Base-by-base conservation (phyloP, 2,888 invertebrate species). In the Ophion obscuratus region DNA sequence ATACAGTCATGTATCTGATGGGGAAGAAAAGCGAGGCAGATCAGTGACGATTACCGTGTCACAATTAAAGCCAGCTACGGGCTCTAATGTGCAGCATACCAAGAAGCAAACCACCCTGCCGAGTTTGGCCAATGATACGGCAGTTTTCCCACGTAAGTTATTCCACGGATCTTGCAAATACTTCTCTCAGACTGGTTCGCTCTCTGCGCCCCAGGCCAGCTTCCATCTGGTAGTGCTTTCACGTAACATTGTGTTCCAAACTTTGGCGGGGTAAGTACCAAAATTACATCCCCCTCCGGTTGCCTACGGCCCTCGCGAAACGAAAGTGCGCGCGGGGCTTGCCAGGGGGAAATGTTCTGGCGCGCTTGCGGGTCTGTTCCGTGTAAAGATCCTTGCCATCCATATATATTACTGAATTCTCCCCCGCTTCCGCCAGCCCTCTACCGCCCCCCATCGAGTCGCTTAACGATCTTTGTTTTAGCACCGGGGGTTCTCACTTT, bases 231-330 rank as follows among this genome's bases (percentile, higher is more conserved):
- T 90, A 92, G 90, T 92, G 90, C 91, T 91, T 91, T 91, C 92
- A 91, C 92, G 92, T 92, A 91, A 91, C 91, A 91, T 92, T 91
- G 92, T 92, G 91, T 91, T 91, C 87, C 90, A 89, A 92, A 91
- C 90, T 92, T 92, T 84, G 53, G 89, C 86, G 88, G 90, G 89
- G 90, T 91, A 91, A 92, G 91, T 91, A 92, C 91, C 90, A 91
- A 91, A 92, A 92, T 92, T 92, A 92, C 91, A 90, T 91, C 91
- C 90, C 90, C 89, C 89, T 86, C 77, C 83, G 79, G 87, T 86
- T 87, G 83, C 86, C 88, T 87, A 87, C 80, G 88, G 87, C 89
- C 88, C 89, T 90, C 87, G 89, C 88, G 81, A 88, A 89, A 90
- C 89, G 90, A 90, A 91, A 90, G 89, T 90, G 89, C 88, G 87